phyloP scores from a whole-genome alignment of 2,888 invertebrate species.

The Brenthis daphne region DNA sequence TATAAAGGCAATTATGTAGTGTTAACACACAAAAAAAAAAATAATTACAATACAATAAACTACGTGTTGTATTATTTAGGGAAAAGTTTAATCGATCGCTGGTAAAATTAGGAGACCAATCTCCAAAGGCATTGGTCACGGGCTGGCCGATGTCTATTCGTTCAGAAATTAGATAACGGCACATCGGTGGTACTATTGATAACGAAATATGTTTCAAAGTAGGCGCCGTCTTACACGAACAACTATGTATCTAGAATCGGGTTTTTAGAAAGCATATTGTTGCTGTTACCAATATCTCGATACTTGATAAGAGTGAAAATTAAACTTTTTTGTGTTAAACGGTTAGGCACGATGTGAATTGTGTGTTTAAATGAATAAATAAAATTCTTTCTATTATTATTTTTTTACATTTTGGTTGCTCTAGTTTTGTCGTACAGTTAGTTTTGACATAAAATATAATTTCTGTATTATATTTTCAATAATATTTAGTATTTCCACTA shows the following conservation, averaged over 20 bases:
- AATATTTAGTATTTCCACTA: no score
- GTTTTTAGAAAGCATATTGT: slow-evolving; percentile 64
- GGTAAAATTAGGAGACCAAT: slow-evolving; percentile 31
- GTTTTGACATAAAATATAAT: neutral
- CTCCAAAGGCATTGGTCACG: slow-evolving; percentile 40
- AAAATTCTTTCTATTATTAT: neutral
- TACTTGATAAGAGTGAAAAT: slow-evolving; percentile 45
- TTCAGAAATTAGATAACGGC: slow-evolving; percentile 69
- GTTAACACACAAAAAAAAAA: slow-evolving; percentile 19
- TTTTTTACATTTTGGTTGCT: neutral
- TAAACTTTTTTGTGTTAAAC: slow-evolving; percentile 9
- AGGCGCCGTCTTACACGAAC: slow-evolving; percentile 43
- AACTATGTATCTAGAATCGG: slow-evolving; percentile 61
- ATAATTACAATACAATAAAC: slow-evolving; percentile 17
- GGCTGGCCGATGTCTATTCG: slow-evolving; percentile 30
- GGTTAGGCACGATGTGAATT: slow-evolving; percentile 3
- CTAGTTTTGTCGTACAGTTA: slow-evolving; percentile 16
- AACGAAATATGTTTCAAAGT: slow-evolving; percentile 60
- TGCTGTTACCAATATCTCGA: slow-evolving; percentile 46
- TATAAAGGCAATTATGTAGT: slow-evolving; percentile 22
- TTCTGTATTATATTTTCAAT: no score
- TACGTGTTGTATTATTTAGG: slow-evolving; percentile 32
- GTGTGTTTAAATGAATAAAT: slow-evolving; percentile 3
- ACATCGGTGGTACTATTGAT: slow-evolving; percentile 63
- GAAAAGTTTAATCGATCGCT: slow-evolving; percentile 33